phyloP scores from a whole-genome alignment of 2,113 vertebrate genomes.

The Hypocryptadius cinnamomeus region DNA sequence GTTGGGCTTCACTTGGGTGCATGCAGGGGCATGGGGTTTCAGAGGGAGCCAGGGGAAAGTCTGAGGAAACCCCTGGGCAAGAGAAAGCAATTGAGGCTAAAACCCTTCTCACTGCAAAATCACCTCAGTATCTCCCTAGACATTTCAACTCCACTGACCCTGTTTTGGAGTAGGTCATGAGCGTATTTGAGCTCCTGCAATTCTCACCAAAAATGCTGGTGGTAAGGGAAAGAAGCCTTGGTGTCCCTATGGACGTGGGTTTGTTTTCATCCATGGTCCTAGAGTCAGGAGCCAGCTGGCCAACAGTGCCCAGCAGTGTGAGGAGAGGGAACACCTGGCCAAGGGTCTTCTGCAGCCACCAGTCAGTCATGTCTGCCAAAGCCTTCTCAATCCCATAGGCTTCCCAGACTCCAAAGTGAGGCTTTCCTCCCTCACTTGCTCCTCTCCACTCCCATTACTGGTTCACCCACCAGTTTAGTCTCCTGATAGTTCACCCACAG shows the following conservation, averaged over 20 bases:
- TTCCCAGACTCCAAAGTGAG: neutral
- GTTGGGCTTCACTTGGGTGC: neutral
- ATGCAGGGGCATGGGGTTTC: neutral
- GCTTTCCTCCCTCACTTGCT: neutral
- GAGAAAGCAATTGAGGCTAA: neutral
- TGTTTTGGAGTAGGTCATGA: accelerated
- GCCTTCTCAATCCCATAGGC: neutral
- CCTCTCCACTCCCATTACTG: neutral
- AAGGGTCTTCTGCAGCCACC: neutral
- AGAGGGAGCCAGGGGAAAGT: neutral
- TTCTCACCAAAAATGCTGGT: neutral
- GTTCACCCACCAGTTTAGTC: neutral
- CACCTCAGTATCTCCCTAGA: neutral
- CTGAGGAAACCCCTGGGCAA: neutral
- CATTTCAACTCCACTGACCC: neutral
- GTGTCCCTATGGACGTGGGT: neutral
- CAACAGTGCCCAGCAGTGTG: accelerated
- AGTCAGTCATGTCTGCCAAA: neutral
- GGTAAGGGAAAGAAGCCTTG: neutral
- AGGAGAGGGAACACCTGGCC: neutral
- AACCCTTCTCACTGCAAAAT: neutral
- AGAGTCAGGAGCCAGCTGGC: neutral
- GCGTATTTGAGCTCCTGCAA: neutral
- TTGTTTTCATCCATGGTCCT: neutral
- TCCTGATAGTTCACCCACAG: neutral